Conservation (phyloP, 2,888 invertebrate species). For the Atherix ibis region DNA sequence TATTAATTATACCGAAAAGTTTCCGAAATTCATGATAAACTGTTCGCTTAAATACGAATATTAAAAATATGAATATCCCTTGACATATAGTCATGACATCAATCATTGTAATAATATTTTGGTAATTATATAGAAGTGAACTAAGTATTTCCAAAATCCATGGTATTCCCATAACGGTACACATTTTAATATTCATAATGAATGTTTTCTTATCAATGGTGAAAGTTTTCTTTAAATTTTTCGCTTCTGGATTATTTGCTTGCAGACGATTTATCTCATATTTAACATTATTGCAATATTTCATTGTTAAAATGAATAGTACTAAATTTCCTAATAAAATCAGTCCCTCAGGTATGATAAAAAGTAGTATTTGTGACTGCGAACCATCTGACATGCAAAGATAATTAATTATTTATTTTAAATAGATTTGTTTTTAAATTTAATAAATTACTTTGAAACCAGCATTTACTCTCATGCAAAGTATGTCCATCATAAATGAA, state of each 20-base stretch:
- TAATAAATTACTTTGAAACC: no score
- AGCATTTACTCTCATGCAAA: no score
- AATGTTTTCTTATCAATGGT: slow-evolving; percentile 54
- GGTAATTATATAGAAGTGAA: slow-evolving; percentile 36
- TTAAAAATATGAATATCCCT: slow-evolving; percentile 56
- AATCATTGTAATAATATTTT: slow-evolving; percentile 34
- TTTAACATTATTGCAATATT: slow-evolving; percentile 56
- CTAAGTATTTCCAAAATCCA: slow-evolving; percentile 55
- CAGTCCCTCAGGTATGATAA: slow-evolving; percentile 47
- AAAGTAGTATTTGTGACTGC: slow-evolving; percentile 39
- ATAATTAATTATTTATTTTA: slow-evolving; percentile 1
- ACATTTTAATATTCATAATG: slow-evolving; percentile 53
- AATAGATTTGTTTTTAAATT: no score
- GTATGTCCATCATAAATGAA: no score
- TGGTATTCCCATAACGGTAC: slow-evolving; percentile 64
- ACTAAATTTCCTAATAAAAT: slow-evolving; percentile 47
- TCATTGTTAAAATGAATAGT: slow-evolving; percentile 50
- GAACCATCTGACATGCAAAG: no score
- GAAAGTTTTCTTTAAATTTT: slow-evolving; percentile 42
- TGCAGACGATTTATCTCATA: slow-evolving; percentile 56
- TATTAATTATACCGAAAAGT: slow-evolving; percentile 3
- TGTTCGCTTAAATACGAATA: slow-evolving; percentile 53
- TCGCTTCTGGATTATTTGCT: slow-evolving; percentile 43
- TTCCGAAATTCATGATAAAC: slow-evolving; percentile 36
- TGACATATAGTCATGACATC: slow-evolving; percentile 55